A percentile compares a stretch with the other conserved stretches of the same genome.
phyloP scores from a whole-genome alignment of 2,888 invertebrate genomes.

The Pogonocherus hispidulus region DNA sequence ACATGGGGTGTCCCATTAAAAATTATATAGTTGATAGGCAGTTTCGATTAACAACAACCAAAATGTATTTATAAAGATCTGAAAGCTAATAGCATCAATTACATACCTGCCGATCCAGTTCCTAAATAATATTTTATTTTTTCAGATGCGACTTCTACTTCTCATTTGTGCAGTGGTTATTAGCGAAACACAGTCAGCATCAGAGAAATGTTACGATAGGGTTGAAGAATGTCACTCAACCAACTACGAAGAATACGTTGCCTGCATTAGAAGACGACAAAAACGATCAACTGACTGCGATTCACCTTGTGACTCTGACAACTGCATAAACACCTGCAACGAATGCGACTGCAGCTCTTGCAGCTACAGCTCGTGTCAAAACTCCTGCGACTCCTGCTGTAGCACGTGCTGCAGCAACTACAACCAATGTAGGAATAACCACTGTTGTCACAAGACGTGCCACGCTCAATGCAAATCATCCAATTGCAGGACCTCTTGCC shows the following conservation, averaged over 20 bases:
- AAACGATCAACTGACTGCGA: constrained; percentile 51
- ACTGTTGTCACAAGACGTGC: constrained; percentile 66
- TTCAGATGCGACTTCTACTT: constrained; percentile 38
- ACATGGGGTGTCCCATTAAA: too few relatives aligned
- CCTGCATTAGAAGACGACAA: constrained; percentile 60
- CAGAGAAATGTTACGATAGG: constrained; percentile 28
- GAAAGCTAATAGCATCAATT: too few relatives aligned
- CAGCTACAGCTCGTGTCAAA: constrained; percentile 47
- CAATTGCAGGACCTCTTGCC: constrained; percentile 60
- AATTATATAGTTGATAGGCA: too few relatives aligned
- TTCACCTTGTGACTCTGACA: constrained; percentile 47
- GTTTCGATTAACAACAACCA: too few relatives aligned
- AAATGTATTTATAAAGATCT: too few relatives aligned
- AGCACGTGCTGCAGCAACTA: constrained; percentile 55
- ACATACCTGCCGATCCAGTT: too few relatives aligned
- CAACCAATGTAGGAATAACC: constrained; percentile 57
- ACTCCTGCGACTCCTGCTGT: constrained; percentile 55
- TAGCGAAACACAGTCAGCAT: constrained; percentile 3
- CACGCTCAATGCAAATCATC: constrained; percentile 62
- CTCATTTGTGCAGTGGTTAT: constrained; percentile 4
- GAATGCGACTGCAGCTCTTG: constrained; percentile 63
- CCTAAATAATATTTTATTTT: too few relatives aligned
- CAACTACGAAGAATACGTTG: constrained; percentile 61
- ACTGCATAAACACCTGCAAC: constrained; percentile 55
- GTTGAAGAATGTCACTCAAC: constrained; percentile 58